A percentile compares a stretch with the other conserved stretches of the same genome.
phyloP scores from a whole-genome alignment of 1,140 invertebrate genomes.

The Dreissena polymorpha region DNA sequence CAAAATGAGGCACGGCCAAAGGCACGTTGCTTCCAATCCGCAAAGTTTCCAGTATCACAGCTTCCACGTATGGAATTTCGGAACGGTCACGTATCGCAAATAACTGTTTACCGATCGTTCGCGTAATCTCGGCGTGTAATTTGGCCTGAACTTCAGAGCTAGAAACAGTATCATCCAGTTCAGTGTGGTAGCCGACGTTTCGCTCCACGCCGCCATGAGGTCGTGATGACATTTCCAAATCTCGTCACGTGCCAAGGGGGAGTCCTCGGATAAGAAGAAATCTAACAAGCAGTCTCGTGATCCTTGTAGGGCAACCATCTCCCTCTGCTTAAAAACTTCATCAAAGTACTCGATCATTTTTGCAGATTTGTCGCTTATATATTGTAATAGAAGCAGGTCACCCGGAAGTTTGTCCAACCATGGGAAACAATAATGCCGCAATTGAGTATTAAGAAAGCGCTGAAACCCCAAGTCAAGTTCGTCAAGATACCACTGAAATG shows the following conservation, averaged over 20 bases:
- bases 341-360: neutral
- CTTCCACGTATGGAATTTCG: too few species aligned
- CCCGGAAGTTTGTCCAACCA: too few species aligned
- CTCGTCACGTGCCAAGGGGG: slow-evolving; percentile 10
- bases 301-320: slow-evolving; percentile 44
- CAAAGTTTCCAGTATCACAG: too few species aligned
- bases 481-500: too few species aligned
- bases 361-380: slow-evolving; percentile 7
- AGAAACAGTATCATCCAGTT: slow-evolving; percentile 62
- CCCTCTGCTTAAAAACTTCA: slow-evolving; percentile 36
- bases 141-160: slow-evolving; percentile 46
- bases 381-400: slow-evolving; percentile 44
- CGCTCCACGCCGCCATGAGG: slow-evolving; percentile 70
- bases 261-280: slow-evolving; percentile 19
- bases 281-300: slow-evolving; percentile 53
- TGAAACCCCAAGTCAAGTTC: too few species aligned
- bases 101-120: too few species aligned
- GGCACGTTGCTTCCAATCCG: too few species aligned
- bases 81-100: too few species aligned
- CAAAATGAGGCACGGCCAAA: too few species aligned
- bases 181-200: slow-evolving; percentile 69
- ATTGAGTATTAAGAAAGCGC: too few species aligned
- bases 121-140: too few species aligned
- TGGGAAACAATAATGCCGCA: too few species aligned
- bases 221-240: slow-evolving; percentile 75